Evolutionary conservation across 2,888 invertebrate species (phyloP).

Genomic region (Glyphotaelius pellucidus): DNA sequence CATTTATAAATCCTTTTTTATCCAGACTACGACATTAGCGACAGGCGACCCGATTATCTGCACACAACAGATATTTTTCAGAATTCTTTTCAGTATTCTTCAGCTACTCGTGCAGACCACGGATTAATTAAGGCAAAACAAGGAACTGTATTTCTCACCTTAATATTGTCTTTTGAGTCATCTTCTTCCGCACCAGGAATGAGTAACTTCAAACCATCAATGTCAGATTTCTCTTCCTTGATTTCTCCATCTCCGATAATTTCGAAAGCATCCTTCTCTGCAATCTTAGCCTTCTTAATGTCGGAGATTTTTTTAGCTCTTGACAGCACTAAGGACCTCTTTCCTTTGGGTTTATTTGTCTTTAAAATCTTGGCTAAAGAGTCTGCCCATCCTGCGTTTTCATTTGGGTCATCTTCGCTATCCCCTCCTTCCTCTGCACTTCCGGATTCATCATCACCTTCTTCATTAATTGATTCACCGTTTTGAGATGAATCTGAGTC

Average conservation of each 20-base stretch:
- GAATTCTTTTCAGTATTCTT: too few relatives aligned
- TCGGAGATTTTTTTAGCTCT: slow-evolving; percentile 86
- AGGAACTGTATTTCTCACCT: background rate
- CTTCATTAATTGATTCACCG: slow-evolving; percentile 67
- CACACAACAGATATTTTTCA: too few relatives aligned
- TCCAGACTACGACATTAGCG: too few relatives aligned
- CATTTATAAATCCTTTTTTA: too few relatives aligned
- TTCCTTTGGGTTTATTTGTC: slow-evolving; percentile 85
- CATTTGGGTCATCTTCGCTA: slow-evolving; percentile 46
- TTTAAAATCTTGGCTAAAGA: slow-evolving; percentile 88
- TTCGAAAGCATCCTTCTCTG: slow-evolving; percentile 80
- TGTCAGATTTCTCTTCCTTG: slow-evolving; percentile 73
- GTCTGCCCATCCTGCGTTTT: slow-evolving; percentile 84
- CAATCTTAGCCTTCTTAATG: slow-evolving; percentile 73
- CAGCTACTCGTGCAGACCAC: too few relatives aligned
- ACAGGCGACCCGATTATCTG: too few relatives aligned
- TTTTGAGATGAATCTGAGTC: slow-evolving; percentile 31
- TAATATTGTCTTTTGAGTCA: slow-evolving; percentile 70
- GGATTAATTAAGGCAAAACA: background rate
- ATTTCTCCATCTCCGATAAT: slow-evolving; percentile 77
- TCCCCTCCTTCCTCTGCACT: slow-evolving; percentile 24
- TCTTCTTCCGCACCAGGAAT: slow-evolving; percentile 71
- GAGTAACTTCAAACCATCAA: slow-evolving; percentile 66
- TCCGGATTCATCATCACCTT: slow-evolving; percentile 69
- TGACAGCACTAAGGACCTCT: slow-evolving; percentile 86